These are phyloP conservation scores for Hedya salicella DNA, from an alignment of 2,888 invertebrate genomes.

Conservation along the genomic window DNA sequence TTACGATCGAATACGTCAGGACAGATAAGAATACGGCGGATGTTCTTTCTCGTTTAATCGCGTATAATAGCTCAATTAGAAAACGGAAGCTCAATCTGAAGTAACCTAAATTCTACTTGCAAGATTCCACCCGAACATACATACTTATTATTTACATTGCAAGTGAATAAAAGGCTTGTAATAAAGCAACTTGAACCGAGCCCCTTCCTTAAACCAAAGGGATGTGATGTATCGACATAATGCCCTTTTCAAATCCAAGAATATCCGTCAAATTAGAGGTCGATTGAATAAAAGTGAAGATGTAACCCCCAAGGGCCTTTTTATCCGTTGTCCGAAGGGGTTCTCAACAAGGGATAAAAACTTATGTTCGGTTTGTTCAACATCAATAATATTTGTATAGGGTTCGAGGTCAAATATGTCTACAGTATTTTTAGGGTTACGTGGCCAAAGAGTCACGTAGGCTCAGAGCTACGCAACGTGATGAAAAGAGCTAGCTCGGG, in stretches of 20 bases:
- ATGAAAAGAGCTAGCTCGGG: no score
- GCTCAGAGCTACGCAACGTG: no score
- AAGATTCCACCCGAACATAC: no score
- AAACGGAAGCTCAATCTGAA: no score
- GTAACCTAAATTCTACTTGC: no score
- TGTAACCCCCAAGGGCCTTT: slow-evolving; percentile 25
- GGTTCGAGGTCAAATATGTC: no score
- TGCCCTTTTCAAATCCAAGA: slow-evolving; percentile 32
- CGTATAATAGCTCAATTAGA: no score
- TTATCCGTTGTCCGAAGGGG: slow-evolving; percentile 24
- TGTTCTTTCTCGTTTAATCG: no score
- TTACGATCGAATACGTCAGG: no score
- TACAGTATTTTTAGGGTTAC: neutral
- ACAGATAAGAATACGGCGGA: no score
- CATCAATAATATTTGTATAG: slow-evolving; percentile 35
- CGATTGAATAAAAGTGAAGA: slow-evolving; percentile 38
- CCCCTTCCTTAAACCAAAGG: slow-evolving; percentile 10
- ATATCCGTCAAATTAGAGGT: slow-evolving; percentile 32
- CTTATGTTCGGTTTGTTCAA: slow-evolving; percentile 28
- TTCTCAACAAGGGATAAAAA: slow-evolving; percentile 15
- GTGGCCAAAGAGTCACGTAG: neutral
- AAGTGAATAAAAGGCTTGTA: no score
- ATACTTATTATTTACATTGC: no score
- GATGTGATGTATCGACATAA: slow-evolving; percentile 25
- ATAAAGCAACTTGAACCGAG: neutral